Base-by-base conservation (phyloP, 2,113 vertebrate species). In the Ammodytes dubius region DNA sequence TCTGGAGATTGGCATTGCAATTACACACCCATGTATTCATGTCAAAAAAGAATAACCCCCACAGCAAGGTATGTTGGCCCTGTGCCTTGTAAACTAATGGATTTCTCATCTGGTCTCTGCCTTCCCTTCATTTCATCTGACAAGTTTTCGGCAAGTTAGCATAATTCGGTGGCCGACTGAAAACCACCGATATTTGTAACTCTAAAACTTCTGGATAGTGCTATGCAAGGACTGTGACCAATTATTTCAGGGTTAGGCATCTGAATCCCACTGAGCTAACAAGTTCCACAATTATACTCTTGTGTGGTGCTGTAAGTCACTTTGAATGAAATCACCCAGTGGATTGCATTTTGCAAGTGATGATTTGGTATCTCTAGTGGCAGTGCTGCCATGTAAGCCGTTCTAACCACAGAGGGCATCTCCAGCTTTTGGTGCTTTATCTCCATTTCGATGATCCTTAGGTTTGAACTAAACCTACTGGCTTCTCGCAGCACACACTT, bases 381-480 rank as follows among this genome's bases (percentile, higher is more conserved):
- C 77, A 60, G 49, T 2, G 71, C 74, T 67, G 54, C 86, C 69
- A 52, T 72, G 40, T 79, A 79, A 90, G 81, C 88, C 70, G 15
- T 45, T 87, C 50, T 81, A 72, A 88, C 89, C 81, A 72, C 50
- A 54, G 65, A 86, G 73, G 86, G 88, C 69, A 84, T 81, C 54
- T 80, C 13, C 35, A 57, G 60, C 70, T 85, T 68, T 17, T 54
- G 67, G 59, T 79, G 57, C 77, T 70, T 90, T 83, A 89, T 86
- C 88, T 87, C 83, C 76, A 79, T 70, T 78, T 83, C 83, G 50
- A 68, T 63, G 66, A 83, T 82, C 40, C 65, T 10, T 2, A 13
- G 54, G 82, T 87, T 76, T 54, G 70, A 81, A 67, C 67, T 77
- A 87, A 87, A 72, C 80, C 79, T 87, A 87, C 85, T 84, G 82